Evolutionary conservation across 2,888 invertebrate genomes (phyloP).

Genomic region (Entomobrya proxima): DNA sequence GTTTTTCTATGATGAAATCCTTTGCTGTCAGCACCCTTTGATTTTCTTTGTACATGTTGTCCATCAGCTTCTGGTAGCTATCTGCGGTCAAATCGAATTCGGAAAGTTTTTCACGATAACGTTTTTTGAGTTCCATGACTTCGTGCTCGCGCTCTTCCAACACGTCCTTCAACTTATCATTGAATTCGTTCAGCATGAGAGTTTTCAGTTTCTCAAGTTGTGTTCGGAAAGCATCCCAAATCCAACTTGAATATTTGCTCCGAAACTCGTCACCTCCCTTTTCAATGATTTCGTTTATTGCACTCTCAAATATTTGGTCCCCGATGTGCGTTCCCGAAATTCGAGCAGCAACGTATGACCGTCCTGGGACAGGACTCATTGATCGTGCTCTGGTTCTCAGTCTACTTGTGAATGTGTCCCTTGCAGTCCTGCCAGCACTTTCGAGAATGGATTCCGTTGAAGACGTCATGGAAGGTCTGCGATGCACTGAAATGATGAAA

Average conservation of each 20-base stretch:
- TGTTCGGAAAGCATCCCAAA: constrained; percentile 48
- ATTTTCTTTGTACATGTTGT: constrained; percentile 41
- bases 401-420: neutral
- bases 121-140: neutral
- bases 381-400: neutral
- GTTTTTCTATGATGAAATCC: constrained; percentile 45
- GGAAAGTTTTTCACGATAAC: constrained; percentile 41
- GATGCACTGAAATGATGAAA: neutral
- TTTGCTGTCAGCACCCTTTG: constrained; percentile 33
- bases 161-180: constrained; percentile 24
- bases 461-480: neutral
- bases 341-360: neutral
- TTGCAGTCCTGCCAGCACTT: neutral
- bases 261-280: constrained; percentile 54
- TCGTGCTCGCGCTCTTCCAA: constrained; percentile 36
- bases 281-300: constrained; percentile 44
- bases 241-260: constrained; percentile 52
- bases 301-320: constrained; percentile 15
- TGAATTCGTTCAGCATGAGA: constrained; percentile 42
- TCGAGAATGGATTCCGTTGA: constrained; percentile 1
- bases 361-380: neutral
- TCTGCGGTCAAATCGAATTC: constrained; percentile 51
- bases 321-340: constrained; percentile 19
- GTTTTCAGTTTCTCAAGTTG: constrained; percentile 38
- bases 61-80: constrained; percentile 47